A percentile compares a stretch with the other conserved stretches of the same genome.
These are phyloP conservation scores for Microtus pennsylvanicus DNA, from an alignment of 2,113 vertebrate genomes.

Conservation along the genomic window DNA sequence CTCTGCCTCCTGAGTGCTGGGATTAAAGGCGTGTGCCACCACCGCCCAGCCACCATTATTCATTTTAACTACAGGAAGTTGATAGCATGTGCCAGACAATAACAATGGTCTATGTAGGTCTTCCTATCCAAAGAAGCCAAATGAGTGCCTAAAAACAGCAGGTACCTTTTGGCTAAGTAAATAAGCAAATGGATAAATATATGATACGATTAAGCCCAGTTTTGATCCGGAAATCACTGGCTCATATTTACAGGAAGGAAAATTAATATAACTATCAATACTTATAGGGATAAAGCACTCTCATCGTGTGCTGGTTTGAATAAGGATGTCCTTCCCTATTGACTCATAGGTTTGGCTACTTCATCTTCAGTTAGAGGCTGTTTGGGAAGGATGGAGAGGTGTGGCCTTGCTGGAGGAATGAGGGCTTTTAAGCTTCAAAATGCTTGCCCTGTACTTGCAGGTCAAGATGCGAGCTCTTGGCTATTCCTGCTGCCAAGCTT, in stretches of 20 bases:
- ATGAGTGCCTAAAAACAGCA: background rate
- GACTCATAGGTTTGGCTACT: background rate
- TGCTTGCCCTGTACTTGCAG: background rate
- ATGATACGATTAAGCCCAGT: background rate
- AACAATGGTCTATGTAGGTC: background rate
- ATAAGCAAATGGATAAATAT: background rate
- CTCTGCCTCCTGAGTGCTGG: too few relatives aligned
- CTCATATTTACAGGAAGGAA: background rate
- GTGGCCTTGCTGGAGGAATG: background rate
- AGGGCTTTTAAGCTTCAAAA: background rate
- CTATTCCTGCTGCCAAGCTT: background rate
- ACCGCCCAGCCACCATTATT: too few relatives aligned
- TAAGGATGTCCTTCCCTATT: too few relatives aligned
- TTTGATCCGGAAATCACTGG: background rate
- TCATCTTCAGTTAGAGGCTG: background rate
- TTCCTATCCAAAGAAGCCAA: background rate
- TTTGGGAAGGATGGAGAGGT: background rate
- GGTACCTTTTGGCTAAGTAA: background rate
- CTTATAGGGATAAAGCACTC: background rate
- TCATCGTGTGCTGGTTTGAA: background rate
- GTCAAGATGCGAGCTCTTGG: background rate
- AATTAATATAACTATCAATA: background rate
- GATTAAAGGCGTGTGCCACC: too few relatives aligned
- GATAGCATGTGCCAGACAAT: background rate
- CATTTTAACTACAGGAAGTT: slow-evolving; percentile 16